Percentiles rank a stretch among this genome's conserved stretches.
phyloP scores from a whole-genome alignment of 2,113 vertebrate species.

The Corynorhinus townsendii region DNA sequence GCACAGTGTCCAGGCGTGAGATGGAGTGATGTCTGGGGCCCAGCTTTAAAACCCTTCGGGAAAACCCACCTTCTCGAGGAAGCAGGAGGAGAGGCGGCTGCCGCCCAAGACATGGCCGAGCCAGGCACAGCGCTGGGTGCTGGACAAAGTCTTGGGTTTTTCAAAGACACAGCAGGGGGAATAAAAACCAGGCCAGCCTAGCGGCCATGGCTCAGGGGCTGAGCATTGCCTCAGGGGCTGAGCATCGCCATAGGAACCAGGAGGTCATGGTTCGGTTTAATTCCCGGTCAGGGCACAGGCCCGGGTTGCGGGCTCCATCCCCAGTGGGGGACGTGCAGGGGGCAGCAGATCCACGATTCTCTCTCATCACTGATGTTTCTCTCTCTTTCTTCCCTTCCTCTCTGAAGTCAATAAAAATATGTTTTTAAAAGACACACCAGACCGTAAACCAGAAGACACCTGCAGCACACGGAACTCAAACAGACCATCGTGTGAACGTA shows the following conservation, averaged over 20 bases:
- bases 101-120: neutral
- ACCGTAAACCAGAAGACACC: fast-evolving
- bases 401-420: too few species aligned
- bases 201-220: too few species aligned
- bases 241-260: too few species aligned
- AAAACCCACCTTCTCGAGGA: neutral
- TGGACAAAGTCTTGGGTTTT: neutral
- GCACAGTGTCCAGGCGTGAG: neutral
- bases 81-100: neutral
- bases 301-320: too few species aligned
- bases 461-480: neutral
- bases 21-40: neutral
- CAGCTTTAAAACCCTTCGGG: neutral
- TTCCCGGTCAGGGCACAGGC: too few species aligned
- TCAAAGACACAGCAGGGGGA: neutral
- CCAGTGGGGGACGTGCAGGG: too few species aligned
- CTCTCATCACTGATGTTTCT: too few species aligned
- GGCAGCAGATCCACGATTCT: too few species aligned
- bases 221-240: too few species aligned
- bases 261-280: too few species aligned
- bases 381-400: too few species aligned
- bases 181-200: neutral
- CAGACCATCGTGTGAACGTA: too few species aligned
- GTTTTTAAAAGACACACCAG: neutral
- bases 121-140: fast-evolving